These are phyloP conservation scores for Echinops telfairi DNA, from an alignment of 2,113 vertebrate species.

Conservation along the genomic window DNA sequence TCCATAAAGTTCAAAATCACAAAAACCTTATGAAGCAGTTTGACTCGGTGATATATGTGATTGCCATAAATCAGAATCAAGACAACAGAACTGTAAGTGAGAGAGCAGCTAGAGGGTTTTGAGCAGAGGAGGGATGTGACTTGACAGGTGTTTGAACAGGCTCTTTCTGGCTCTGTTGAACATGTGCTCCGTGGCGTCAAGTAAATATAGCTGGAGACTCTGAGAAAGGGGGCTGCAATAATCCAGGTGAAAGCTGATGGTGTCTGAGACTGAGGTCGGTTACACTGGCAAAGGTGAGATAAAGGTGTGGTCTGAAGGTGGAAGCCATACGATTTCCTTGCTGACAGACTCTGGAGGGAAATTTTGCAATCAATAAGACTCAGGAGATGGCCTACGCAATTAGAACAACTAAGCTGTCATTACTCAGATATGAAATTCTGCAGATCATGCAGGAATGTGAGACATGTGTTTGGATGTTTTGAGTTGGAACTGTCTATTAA, in stretches of 20 bases:
- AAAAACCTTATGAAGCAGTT: not conserved
- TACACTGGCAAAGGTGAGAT: not conserved
- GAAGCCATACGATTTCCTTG: not conserved
- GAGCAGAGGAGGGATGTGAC: not conserved
- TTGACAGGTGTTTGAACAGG: not conserved
- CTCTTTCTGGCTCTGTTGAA: not conserved
- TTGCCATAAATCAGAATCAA: not conserved
- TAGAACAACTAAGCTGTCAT: not conserved
- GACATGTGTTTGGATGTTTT: not conserved
- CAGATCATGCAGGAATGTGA: not conserved
- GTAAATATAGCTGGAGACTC: not conserved
- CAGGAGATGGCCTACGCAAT: not conserved
- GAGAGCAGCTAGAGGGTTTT: not conserved
- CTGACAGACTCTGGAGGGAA: not conserved
- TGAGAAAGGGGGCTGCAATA: not conserved
- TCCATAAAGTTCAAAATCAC: not conserved
- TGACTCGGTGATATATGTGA: not conserved
- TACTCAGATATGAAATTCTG: not conserved
- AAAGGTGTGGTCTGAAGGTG: not conserved
- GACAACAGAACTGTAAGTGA: not conserved
- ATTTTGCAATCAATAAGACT: not conserved
- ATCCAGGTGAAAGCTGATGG: not conserved
- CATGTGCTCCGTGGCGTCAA: not conserved
- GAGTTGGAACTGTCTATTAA: constrained; percentile 21
- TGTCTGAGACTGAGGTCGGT: too few relatives aligned